These are phyloP conservation scores for Aporophyla nigra DNA, from an alignment of 2,888 invertebrate species.

Conservation along the genomic window DNA sequence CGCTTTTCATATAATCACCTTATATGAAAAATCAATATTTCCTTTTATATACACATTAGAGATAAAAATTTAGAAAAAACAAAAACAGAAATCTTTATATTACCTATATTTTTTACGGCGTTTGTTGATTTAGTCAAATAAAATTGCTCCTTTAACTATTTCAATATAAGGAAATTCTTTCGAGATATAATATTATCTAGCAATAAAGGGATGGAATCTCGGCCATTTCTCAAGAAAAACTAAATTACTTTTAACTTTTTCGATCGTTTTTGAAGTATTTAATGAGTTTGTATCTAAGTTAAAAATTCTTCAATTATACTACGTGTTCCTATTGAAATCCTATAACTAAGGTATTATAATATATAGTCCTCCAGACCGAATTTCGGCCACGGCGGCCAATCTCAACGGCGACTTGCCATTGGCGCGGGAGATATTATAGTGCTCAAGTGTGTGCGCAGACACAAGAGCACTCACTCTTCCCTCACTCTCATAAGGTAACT, in stretches of 20 bases:
- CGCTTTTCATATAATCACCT: neutral
- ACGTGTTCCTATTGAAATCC: no score
- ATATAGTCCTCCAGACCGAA: no score
- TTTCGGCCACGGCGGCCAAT: no score
- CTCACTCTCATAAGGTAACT: no score
- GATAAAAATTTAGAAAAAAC: no score
- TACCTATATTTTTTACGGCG: neutral
- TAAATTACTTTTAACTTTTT: neutral
- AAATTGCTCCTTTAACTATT: conserved; percentile 1
- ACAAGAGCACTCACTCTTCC: no score
- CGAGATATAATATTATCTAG: neutral
- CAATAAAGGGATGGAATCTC: conserved; percentile 1
- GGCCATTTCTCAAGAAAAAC: neutral
- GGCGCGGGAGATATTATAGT: no score
- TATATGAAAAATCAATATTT: neutral
- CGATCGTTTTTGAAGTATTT: neutral
- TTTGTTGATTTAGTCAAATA: neutral
- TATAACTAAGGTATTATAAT: no score
- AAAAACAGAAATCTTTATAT: neutral
- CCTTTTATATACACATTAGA: neutral
- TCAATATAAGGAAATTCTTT: neutral
- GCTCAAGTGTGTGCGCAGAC: no score
- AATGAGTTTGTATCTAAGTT: neutral
- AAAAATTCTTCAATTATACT: no score
- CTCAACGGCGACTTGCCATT: no score